Evolutionary conservation across 2,797 vertebrate species (phyloP).

Genomic region (Sorex maritimensis): DNA sequence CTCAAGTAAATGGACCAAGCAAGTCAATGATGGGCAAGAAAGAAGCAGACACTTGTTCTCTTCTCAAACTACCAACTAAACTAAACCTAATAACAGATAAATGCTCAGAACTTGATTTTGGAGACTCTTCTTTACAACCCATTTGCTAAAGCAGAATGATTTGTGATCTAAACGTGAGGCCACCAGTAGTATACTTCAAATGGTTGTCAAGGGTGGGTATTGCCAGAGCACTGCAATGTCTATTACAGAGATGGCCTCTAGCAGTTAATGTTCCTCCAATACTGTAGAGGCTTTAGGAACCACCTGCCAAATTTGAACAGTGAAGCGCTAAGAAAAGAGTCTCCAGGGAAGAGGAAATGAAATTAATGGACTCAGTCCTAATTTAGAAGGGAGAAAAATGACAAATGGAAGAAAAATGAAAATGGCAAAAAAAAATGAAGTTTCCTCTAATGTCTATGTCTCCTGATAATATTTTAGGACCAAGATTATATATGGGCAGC

Average conservation of each 20-base stretch:
- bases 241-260: neutral
- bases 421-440: constrained; percentile 56
- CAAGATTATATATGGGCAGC: constrained; percentile 45
- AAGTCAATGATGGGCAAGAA: constrained; percentile 29
- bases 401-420: constrained; percentile 70
- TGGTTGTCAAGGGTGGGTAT: neutral
- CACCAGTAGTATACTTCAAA: neutral
- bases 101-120: constrained; percentile 53
- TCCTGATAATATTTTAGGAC: constrained; percentile 66
- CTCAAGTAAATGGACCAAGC: constrained; percentile 56
- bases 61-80: constrained; percentile 6
- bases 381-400: constrained; percentile 71
- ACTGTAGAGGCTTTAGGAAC: neutral
- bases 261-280: constrained; percentile 6
- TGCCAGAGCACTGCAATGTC: neutral
- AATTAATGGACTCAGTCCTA: constrained; percentile 61
- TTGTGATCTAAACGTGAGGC: neutral
- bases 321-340: constrained; percentile 41
- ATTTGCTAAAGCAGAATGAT: constrained; percentile 43
- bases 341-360: constrained; percentile 66
- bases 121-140: neutral
- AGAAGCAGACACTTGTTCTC: neutral
- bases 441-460: constrained; percentile 36
- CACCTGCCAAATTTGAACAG: constrained; percentile 47
- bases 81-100: constrained; percentile 34